Base-by-base conservation (phyloP, 2,888 invertebrate genomes). In the Clanis bilineata region DNA sequence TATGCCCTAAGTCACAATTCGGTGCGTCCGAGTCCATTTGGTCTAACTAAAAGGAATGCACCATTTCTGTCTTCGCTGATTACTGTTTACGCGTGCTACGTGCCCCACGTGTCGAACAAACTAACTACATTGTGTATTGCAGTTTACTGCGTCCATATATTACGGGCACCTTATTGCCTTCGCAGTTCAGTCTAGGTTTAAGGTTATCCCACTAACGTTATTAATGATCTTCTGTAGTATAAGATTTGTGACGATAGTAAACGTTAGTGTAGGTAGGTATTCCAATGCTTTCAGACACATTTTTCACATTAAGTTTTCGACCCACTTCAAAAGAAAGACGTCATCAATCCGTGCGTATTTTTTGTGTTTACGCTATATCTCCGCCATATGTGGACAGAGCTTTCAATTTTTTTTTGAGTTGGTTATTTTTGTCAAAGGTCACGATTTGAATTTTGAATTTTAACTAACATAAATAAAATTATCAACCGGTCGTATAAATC, bases 41-140 rank as follows among this genome's bases (percentile, higher is more conserved):
- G 59, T 55, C 75, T 88, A 88, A 88, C 80, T 79, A 80, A 82
- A 86, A 89, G 76, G 80, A 86, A 88, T 82, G 87, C 76, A 79
- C 83, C 76, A 77, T 83, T 83, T 82, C 79, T 78, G 85, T 88
- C 86, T 77, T 64, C 59, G 67, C 78, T 82, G 79, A 87, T 84
- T 80, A 82, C 77, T 77, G 73, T 88, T 88, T 88, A 89, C 84
- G 83, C 70, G 64, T 60, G 65, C 72, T 64, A 86, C 87, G 88
- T 87, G 86, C 67, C 69, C 64, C 61, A 64, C 68, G 70, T 70
- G 73, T 73, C 76, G 70, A 76, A 78, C 71, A 64, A 61, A 69
- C 64, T 65, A 62, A 72, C 64, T 64, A 69, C 65, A 65, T 67
- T 65, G 67, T 65, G 65, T 73, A 71, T 67, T 67, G 66, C 64